Evolutionary conservation across 2,113 vertebrate genomes (phyloP).

Genomic region (Pelecanoides urinatrix): DNA sequence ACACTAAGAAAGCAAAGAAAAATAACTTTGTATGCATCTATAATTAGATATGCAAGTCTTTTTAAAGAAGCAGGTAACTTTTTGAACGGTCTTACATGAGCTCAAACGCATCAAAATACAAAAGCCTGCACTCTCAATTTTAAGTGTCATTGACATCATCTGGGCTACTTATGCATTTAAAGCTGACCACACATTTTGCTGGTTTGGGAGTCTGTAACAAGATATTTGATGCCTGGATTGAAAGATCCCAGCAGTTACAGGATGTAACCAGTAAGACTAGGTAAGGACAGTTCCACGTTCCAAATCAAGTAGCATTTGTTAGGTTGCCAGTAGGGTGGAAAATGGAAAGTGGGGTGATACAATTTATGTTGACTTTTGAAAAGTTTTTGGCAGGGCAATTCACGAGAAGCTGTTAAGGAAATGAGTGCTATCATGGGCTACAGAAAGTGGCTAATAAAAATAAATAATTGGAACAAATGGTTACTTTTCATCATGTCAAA

Average conservation of each 20-base stretch:
- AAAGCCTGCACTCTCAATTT: background rate
- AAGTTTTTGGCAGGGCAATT: constrained; percentile 38
- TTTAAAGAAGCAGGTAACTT: background rate
- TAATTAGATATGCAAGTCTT: background rate
- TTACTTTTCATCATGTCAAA: constrained; percentile 44
- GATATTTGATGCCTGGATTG: background rate
- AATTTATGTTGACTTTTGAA: constrained; percentile 23
- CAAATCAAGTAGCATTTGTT: background rate
- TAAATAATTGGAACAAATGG: constrained; percentile 59
- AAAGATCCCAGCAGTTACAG: background rate
- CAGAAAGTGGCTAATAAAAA: constrained; percentile 52
- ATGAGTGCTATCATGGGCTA: constrained; percentile 34
- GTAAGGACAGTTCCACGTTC: background rate
- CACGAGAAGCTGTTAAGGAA: constrained; percentile 58
- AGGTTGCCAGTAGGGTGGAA: background rate
- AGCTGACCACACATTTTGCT: background rate
- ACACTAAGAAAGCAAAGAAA: background rate
- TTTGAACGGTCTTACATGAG: background rate
- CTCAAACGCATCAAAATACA: background rate
- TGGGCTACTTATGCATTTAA: background rate
- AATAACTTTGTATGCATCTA: background rate
- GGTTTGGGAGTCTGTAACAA: background rate
- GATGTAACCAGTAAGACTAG: background rate
- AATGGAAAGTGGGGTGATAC: background rate
- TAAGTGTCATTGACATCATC: background rate